Percentiles rank a stretch among this genome's conserved stretches.
Evolutionary conservation across 2,113 vertebrate species (phyloP).

Genomic region (Syrmaticus mikado): DNA sequence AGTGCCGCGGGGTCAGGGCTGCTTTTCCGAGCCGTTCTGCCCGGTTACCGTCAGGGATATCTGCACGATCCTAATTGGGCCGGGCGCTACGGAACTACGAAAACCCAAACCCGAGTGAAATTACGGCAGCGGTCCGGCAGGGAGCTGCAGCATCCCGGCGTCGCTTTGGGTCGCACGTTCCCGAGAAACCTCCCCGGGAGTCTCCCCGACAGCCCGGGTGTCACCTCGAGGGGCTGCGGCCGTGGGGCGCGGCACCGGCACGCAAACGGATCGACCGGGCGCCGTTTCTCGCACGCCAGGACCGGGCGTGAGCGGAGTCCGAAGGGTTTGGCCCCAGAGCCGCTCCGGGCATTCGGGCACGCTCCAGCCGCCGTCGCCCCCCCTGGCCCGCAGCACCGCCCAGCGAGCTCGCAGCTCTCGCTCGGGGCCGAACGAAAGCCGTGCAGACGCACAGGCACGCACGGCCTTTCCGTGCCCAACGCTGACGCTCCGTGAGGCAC

Average conservation of each 20-base stretch:
- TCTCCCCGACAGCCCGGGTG: not conserved
- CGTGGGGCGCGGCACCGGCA: not conserved
- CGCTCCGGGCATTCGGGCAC: not conserved
- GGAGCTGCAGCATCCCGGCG: not conserved
- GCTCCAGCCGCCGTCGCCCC: fast-evolving
- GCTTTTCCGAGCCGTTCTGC: not conserved
- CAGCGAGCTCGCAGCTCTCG: not conserved
- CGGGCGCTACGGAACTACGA: not conserved
- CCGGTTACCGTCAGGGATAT: not conserved
- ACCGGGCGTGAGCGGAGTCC: not conserved
- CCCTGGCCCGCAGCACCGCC: not conserved
- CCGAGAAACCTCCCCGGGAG: not conserved
- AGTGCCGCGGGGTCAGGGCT: conserved; percentile 51
- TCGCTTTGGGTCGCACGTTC: not conserved
- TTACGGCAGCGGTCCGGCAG: not conserved
- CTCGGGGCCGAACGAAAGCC: not conserved
- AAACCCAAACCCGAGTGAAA: not conserved
- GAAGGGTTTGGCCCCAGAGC: not conserved
- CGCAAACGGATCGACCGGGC: no score
- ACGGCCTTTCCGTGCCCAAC: not conserved
- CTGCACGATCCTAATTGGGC: not conserved
- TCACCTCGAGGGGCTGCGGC: no score
- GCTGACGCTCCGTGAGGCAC: not conserved
- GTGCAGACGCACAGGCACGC: not conserved
- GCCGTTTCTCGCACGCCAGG: fast-evolving